Conservation (phyloP, 2,888 invertebrate genomes). For the Zelleria hepariella region DNA sequence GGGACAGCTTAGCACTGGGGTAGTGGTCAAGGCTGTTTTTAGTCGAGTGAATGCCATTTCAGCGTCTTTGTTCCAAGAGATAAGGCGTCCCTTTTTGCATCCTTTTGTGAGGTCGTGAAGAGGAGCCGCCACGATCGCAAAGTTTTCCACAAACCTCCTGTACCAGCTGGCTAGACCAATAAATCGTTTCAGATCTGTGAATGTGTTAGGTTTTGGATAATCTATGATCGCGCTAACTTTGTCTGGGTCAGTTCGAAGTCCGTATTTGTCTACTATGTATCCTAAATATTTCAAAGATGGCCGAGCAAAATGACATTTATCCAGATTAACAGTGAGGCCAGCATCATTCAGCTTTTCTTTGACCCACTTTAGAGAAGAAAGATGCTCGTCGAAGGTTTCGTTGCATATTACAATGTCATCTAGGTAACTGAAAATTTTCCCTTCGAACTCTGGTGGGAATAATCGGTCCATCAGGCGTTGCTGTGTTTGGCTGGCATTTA, state of each 20-base stretch:
- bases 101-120: slow-evolving; percentile 17
- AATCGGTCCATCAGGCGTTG: slow-evolving; percentile 22
- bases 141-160: slow-evolving; percentile 11
- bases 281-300: slow-evolving; percentile 12
- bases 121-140: slow-evolving; percentile 12
- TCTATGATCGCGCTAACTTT: slow-evolving; percentile 3
- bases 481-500: slow-evolving; percentile 23
- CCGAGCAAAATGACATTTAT: slow-evolving; percentile 15
- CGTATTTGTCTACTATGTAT: slow-evolving; percentile 7
- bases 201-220: slow-evolving; percentile 4
- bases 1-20: not conserved
- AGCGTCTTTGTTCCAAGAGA: not conserved
- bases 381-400: slow-evolving; percentile 6
- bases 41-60: not conserved
- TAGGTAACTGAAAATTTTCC: slow-evolving; percentile 14
- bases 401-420: slow-evolving; percentile 20
- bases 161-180: slow-evolving; percentile 7
- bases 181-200: slow-evolving; percentile 4
- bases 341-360: slow-evolving; percentile 10
- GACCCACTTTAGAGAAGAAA: slow-evolving; percentile 4
- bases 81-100: slow-evolving; percentile 18
- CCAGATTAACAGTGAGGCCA: slow-evolving; percentile 10
- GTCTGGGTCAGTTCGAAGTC: slow-evolving; percentile 3
- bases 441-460: slow-evolving; percentile 22
- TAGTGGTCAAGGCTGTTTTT: not conserved